phyloP scores from a whole-genome alignment of 2,113 vertebrate species.

The Cyrtonyx montezumae region DNA sequence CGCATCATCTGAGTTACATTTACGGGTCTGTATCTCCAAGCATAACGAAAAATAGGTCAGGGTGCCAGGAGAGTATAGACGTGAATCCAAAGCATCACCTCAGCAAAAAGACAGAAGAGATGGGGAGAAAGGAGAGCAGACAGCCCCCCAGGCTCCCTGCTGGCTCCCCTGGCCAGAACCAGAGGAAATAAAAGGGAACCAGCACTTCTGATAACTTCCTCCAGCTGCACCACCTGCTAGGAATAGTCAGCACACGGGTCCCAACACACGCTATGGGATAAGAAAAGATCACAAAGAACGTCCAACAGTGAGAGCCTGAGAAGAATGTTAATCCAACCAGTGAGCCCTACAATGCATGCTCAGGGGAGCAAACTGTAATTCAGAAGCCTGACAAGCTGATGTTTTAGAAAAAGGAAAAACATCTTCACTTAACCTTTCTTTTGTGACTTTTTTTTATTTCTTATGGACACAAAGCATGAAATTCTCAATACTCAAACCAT shows the following conservation, averaged over 20 bases:
- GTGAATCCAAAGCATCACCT: neutral
- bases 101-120: neutral
- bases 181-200: neutral
- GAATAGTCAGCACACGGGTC: neutral
- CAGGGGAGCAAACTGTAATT: accelerated
- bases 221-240: neutral
- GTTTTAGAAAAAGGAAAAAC: neutral
- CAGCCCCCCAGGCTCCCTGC: neutral
- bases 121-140: neutral
- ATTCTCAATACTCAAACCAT: neutral
- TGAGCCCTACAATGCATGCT: accelerated
- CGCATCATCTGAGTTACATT: neutral
- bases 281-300: neutral
- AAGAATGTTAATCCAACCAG: neutral
- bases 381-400: neutral
- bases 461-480: neutral
- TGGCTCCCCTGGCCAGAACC: neutral
- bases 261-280: neutral
- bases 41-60: accelerated
- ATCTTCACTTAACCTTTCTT: neutral
- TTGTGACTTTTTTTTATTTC: neutral
- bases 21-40: neutral
- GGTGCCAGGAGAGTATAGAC: neutral
- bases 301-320: neutral
- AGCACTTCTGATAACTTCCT: neutral